These are phyloP conservation scores for Artemia sp. DNA, from an alignment of 2,888 invertebrate species.

Conservation along the genomic window DNA sequence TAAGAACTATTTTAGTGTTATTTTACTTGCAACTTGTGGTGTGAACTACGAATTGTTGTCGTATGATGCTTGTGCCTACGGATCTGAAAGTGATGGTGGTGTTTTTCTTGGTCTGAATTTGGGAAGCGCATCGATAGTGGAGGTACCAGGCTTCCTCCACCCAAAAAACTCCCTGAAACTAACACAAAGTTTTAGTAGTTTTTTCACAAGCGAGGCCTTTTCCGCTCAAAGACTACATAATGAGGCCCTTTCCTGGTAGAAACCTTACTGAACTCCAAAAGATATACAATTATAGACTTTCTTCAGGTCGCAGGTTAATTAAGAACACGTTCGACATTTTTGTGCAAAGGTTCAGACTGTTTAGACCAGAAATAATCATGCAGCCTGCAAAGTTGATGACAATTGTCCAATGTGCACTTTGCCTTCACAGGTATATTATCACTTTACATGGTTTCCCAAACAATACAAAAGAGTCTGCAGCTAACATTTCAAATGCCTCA, in stretches of 20 bases:
- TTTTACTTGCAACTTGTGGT: not conserved
- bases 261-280: not conserved
- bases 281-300: not conserved
- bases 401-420: too few species aligned
- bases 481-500: too few species aligned
- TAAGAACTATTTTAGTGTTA: not conserved
- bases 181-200: not conserved
- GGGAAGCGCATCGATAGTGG: not conserved
- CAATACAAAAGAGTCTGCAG: too few species aligned
- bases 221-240: not conserved
- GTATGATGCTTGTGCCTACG: not conserved
- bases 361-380: too few species aligned
- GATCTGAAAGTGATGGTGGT: not conserved
- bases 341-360: too few species aligned
- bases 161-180: not conserved
- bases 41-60: not conserved
- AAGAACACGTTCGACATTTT: too few species aligned
- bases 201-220: not conserved
- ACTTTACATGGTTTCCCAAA: too few species aligned
- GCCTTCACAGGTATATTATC: too few species aligned
- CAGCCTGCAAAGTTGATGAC: too few species aligned
- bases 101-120: not conserved
- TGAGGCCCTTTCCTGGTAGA: not conserved
- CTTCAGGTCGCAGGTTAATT: too few species aligned
- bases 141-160: not conserved